Base-by-base conservation (phyloP, 2,888 invertebrate species). In the Sthenelais limicola region DNA sequence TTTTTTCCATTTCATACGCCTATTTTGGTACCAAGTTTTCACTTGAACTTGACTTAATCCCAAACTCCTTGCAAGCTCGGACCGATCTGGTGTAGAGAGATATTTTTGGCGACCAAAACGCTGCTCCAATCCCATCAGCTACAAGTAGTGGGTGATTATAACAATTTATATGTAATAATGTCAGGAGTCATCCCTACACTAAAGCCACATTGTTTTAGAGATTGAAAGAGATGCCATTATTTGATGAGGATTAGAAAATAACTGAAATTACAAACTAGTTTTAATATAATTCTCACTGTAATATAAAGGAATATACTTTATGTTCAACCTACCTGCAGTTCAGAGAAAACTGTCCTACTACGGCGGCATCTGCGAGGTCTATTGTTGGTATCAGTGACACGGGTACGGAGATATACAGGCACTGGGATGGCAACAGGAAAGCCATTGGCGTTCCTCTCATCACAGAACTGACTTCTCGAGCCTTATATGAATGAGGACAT, bases 1-100 rank as follows among this genome's bases (percentile, higher is more conserved):
- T 79, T 89, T 89, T 77, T 89, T 89, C 89, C 89, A 89, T 77
- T 89, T 89, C 89, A 89, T 89, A 54, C 89, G 77, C 54, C 89
- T 74, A 80, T 89, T 89, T 79, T 89, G 89, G 79, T 89, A 89
- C 89, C 89, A 89, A 0, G 89, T 89, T 78, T 89, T 89, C 21
- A 89, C 88, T 75, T 89, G 89, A 5, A 89, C 83, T 78, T 89
- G 89, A 0, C 86, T 87, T 38, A 89, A 82, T 0, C 88, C 88
- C n/a, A 89, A 79, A 2, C 82, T 82, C 21, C 86, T 83, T 2
- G 89, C 89, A 62, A 89, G 78, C 38, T 88, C 88, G 7, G 87
- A 80, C 43, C 89, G 76, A 70, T 89, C 89, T 0, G 88, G 88
- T 0, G 89, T 89, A 1, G 88, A 88, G 67, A 89, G 79, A 77